phyloP scores from a whole-genome alignment of 2,888 invertebrate species.

The Dryobotodes eremita region DNA sequence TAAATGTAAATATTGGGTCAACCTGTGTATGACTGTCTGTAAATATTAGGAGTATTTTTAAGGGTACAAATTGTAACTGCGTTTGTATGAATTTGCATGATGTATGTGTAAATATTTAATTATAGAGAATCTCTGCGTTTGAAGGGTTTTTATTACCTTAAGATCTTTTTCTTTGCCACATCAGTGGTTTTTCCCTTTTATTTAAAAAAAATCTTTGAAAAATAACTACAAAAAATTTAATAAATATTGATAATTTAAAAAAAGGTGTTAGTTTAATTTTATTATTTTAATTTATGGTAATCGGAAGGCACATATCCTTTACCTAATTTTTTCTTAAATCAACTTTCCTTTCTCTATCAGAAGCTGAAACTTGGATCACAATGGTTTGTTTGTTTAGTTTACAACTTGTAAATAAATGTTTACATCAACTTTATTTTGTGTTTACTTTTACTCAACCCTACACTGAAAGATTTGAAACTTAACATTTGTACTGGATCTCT shows the following conservation, averaged over 20 bases:
- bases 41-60: constrained; percentile 58
- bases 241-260: constrained; percentile 31
- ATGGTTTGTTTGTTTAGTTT: constrained; percentile 65
- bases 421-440: constrained; percentile 49
- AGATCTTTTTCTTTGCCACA: constrained; percentile 42
- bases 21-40: constrained; percentile 42
- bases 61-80: constrained; percentile 66
- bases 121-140: constrained; percentile 64
- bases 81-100: constrained; percentile 61
- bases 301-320: constrained; percentile 39
- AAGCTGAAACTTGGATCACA: constrained; percentile 54
- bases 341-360: constrained; percentile 46
- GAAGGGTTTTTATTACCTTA: constrained; percentile 61
- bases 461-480: neutral
- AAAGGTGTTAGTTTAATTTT: constrained; percentile 48
- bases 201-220: constrained; percentile 15
- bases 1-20: constrained; percentile 61
- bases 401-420: constrained; percentile 67
- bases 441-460: constrained; percentile 31
- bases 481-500: neutral
- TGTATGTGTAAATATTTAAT: constrained; percentile 62
- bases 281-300: constrained; percentile 45
- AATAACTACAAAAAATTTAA: constrained; percentile 25
- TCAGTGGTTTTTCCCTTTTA: constrained; percentile 35
- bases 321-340: constrained; percentile 41